A percentile compares a stretch with the other conserved stretches of the same genome.
These are phyloP conservation scores for Rhynchotus rufescens DNA, from an alignment of 2,797 vertebrate species.

Conservation along the genomic window DNA sequence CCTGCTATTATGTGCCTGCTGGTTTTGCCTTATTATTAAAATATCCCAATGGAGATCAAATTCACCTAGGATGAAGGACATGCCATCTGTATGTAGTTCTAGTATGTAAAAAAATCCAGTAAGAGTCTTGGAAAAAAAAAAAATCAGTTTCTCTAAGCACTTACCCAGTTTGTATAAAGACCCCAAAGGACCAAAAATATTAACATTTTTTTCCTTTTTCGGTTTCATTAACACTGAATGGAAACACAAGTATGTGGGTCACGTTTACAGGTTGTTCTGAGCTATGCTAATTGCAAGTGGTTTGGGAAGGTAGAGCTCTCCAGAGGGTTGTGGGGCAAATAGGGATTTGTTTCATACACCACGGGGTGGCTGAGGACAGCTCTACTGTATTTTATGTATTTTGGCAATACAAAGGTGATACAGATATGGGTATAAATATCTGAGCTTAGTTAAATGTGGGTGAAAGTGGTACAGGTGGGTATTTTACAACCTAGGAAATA, in stretches of 20 bases:
- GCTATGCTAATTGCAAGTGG: not conserved
- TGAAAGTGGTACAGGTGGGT: not conserved
- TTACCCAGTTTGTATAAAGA: not conserved
- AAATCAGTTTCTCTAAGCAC: not conserved
- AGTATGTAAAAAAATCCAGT: not conserved
- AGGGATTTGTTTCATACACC: not conserved
- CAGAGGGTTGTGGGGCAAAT: not conserved
- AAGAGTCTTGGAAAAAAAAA: not conserved
- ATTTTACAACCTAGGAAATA: not conserved
- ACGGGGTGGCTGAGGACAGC: not conserved
- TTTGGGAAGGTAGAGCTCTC: not conserved
- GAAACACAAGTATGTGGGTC: not conserved
- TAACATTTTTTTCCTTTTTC: not conserved
- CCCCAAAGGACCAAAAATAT: not conserved
- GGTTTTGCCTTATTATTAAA: conserved; percentile 58
- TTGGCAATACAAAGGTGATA: not conserved
- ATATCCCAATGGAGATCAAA: conserved; percentile 45
- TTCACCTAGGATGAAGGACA: not conserved
- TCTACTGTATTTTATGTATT: not conserved
- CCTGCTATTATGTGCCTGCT: conserved; percentile 15
- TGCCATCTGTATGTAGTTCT: conserved; percentile 1
- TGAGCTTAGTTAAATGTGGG: not conserved
- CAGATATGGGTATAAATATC: not conserved
- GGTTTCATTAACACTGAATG: not conserved
- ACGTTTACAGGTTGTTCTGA: not conserved